Conservation (phyloP, 2,113 vertebrate species). For the Cromileptes altivelis region DNA sequence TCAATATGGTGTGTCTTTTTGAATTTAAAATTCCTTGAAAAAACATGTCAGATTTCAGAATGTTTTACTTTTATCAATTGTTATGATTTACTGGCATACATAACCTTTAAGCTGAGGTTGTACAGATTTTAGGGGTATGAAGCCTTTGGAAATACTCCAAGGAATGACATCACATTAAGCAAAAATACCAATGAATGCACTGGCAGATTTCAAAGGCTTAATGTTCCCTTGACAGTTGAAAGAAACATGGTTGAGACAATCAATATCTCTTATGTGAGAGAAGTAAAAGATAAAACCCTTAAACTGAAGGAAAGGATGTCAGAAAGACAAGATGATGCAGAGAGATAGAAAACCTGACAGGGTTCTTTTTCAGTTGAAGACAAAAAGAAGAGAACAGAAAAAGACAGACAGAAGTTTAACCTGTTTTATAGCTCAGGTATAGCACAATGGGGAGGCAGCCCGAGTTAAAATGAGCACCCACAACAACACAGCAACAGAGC, state of each 20-base stretch:
- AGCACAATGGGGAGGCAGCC: slow-evolving; percentile 78
- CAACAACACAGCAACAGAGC: slow-evolving; percentile 71
- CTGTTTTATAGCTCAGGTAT: slow-evolving; percentile 32
- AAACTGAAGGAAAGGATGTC: neutral
- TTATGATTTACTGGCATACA: too few species aligned
- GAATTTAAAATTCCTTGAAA: too few species aligned
- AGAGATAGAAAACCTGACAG: neutral
- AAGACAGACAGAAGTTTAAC: neutral
- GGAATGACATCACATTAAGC: too few species aligned
- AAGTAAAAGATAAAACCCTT: neutral
- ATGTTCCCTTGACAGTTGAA: neutral
- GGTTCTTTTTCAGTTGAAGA: neutral
- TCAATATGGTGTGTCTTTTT: too few species aligned
- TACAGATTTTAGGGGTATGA: too few species aligned
- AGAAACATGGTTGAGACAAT: neutral
- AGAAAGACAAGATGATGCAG: neutral
- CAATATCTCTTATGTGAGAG: neutral
- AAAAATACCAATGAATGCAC: too few species aligned
- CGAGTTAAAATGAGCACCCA: slow-evolving; percentile 64
- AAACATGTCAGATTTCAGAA: too few species aligned
- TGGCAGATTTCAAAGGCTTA: neutral
- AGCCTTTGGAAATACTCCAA: too few species aligned
- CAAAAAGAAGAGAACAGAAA: neutral
- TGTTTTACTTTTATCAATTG: too few species aligned
- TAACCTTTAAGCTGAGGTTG: too few species aligned